Percentiles rank a stretch among this genome's conserved stretches.
phyloP scores from a whole-genome alignment of 2,113 vertebrate species.

The Colaptes auratus region DNA sequence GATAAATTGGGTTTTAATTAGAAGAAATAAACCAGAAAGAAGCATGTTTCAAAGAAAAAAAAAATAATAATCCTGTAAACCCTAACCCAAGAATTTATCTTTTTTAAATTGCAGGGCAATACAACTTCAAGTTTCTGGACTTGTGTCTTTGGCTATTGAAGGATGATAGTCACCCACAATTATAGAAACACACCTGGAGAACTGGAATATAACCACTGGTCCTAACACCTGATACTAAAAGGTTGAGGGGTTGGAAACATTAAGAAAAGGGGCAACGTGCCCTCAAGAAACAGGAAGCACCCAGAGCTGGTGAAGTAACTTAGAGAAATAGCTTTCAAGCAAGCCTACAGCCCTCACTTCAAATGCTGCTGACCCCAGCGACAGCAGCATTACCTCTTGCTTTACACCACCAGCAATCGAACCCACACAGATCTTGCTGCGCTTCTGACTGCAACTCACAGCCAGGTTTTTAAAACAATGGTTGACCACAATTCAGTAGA shows the following conservation, averaged over 20 bases:
- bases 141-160: neutral
- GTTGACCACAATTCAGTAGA: neutral
- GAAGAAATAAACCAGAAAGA: neutral
- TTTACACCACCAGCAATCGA: neutral
- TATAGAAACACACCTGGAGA: neutral
- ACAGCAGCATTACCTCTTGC: neutral
- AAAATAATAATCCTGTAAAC: neutral
- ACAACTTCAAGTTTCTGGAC: neutral
- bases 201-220: neutral
- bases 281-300: neutral
- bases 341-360: neutral
- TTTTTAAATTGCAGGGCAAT: neutral
- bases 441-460: neutral
- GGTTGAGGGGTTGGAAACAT: neutral
- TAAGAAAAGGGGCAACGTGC: neutral
- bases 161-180: neutral
- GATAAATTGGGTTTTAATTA: neutral
- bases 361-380: neutral
- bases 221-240: neutral
- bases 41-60: neutral
- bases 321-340: neutral
- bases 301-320: neutral
- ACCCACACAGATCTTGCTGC: neutral
- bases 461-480: neutral
- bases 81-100: neutral